Evolutionary conservation across 2,797 vertebrate genomes (phyloP).

Genomic region (Notolepis coatsorum): DNA sequence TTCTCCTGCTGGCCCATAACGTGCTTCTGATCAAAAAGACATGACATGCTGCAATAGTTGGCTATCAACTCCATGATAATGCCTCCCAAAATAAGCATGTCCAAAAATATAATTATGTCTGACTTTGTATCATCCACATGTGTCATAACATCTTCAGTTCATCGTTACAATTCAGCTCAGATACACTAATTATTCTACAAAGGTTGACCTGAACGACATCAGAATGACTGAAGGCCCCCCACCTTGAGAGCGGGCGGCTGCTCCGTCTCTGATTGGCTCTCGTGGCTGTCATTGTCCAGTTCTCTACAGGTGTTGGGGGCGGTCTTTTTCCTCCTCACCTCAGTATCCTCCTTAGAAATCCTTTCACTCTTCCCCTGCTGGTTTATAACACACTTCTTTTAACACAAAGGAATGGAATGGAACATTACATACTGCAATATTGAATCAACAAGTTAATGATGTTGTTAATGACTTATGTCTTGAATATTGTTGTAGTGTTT

Average conservation of each 20-base stretch:
- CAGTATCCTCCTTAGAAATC: conserved; percentile 2
- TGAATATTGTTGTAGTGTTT: too few species aligned
- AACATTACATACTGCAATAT: neutral
- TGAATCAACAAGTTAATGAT: neutral
- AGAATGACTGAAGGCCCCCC: neutral
- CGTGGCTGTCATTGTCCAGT: neutral
- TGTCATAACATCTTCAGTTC: neutral
- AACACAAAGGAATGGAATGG: neutral
- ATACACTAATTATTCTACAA: neutral
- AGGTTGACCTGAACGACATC: neutral
- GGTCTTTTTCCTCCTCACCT: conserved; percentile 25
- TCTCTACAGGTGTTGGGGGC: neutral
- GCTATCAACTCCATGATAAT: neutral
- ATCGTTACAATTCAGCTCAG: too few species aligned
- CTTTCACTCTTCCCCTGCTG: conserved; percentile 25
- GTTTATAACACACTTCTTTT: conserved; percentile 35
- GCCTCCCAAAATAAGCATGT: neutral
- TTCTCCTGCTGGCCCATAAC: conserved; percentile 6
- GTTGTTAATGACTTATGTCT: too few species aligned
- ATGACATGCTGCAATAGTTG: neutral
- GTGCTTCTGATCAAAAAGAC: neutral
- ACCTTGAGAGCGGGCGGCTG: conserved; percentile 36
- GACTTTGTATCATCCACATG: neutral
- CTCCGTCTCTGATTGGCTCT: conserved; percentile 14
- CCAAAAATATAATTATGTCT: neutral